Conservation (phyloP, 2,797 vertebrate genomes). For the Platyrinchus mystaceus region DNA sequence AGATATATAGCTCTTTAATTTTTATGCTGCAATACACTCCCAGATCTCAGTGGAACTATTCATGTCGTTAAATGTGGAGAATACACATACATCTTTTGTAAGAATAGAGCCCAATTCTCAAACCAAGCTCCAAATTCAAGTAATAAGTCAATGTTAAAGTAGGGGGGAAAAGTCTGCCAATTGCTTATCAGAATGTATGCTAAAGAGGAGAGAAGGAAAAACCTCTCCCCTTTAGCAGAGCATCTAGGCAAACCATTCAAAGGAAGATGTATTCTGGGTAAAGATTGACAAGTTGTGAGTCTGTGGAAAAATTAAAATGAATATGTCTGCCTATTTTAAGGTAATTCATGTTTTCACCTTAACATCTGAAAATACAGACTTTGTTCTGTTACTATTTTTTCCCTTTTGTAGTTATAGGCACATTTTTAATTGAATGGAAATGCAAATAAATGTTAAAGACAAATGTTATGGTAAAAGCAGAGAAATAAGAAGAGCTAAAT, state of each 20-base stretch:
- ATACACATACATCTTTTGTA: background rate
- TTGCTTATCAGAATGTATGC: background rate
- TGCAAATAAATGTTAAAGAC: background rate
- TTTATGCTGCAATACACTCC: background rate
- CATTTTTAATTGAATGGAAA: background rate
- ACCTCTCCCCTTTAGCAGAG: background rate
- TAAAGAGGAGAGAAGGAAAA: background rate
- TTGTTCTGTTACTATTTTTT: background rate
- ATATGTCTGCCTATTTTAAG: background rate
- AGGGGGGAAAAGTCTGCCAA: background rate
- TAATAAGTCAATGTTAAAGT: background rate
- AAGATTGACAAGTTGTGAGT: background rate
- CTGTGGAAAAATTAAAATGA: background rate
- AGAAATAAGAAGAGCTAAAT: background rate
- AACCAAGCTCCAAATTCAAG: background rate
- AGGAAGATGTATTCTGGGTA: background rate
- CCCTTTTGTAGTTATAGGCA: background rate
- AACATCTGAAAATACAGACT: conserved; percentile 2
- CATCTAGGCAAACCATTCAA: background rate
- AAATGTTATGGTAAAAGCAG: background rate
- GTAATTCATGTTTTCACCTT: conserved; percentile 5
- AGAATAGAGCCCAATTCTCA: background rate
- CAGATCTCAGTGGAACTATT: background rate
- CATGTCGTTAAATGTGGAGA: background rate
- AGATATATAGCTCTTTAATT: conserved; percentile 22